These are phyloP conservation scores for Anoplolepis gracilipes DNA, from an alignment of 1,140 invertebrate genomes.

Conservation along the genomic window DNA sequence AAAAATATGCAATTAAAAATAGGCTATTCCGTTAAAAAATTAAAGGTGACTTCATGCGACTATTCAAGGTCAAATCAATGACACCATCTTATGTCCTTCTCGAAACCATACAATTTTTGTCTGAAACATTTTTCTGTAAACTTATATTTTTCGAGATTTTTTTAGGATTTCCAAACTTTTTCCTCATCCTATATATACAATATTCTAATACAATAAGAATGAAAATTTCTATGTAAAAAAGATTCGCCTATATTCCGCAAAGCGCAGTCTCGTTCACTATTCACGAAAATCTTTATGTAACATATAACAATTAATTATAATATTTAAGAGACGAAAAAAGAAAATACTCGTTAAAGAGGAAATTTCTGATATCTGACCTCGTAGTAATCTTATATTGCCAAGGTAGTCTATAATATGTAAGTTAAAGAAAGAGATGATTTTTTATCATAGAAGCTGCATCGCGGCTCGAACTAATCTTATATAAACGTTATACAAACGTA, in stretches of 20 bases:
- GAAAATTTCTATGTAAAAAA: slow-evolving; percentile 29
- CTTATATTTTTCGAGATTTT: too few relatives aligned
- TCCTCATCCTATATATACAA: slow-evolving; percentile 7
- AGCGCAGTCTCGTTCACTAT: slow-evolving; percentile 35
- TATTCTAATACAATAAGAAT: slow-evolving; percentile 43
- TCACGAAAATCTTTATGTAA: slow-evolving; percentile 44
- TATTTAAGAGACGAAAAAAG: background rate
- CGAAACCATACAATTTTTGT: too few relatives aligned
- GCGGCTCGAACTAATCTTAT: slow-evolving; percentile 29
- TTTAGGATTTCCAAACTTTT: too few relatives aligned
- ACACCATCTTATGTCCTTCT: too few relatives aligned
- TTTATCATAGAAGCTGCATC: background rate
- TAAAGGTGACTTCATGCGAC: too few relatives aligned
- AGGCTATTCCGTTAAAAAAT: too few relatives aligned
- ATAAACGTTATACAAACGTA: slow-evolving; percentile 20
- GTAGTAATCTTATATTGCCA: slow-evolving; percentile 53
- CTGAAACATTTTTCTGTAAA: too few relatives aligned
- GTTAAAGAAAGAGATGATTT: slow-evolving; percentile 5
- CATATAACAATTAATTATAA: too few relatives aligned
- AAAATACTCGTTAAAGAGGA: background rate
- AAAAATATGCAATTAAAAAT: too few relatives aligned
- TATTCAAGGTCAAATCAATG: too few relatives aligned
- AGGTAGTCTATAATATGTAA: slow-evolving; percentile 39
- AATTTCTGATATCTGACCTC: slow-evolving; percentile 19
- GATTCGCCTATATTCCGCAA: slow-evolving; percentile 30